phyloP scores from a whole-genome alignment of 2,888 invertebrate species.

The Peribatodes rhomboidaria region DNA sequence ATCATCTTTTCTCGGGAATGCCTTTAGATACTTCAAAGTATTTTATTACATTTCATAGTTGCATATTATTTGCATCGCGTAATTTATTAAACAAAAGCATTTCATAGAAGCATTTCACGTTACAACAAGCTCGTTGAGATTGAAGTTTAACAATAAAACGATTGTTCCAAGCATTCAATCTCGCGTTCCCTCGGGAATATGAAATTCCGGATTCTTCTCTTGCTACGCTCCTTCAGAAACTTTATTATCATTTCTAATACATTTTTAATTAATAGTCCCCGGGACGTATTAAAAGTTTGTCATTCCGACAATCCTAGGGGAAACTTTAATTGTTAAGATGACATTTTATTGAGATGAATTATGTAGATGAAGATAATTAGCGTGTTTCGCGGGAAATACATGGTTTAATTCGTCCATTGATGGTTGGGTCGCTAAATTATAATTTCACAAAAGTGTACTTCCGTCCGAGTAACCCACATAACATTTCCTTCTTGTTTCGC shows the following conservation, averaged over 20 bases:
- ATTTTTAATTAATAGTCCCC: constrained; percentile 68
- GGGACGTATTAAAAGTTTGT: constrained; percentile 65
- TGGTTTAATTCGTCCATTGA: constrained; percentile 12
- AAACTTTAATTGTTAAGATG: constrained; percentile 35
- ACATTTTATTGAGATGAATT: constrained; percentile 34
- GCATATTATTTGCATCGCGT: background rate
- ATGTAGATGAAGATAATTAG: constrained; percentile 20
- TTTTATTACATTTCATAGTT: too few relatives aligned
- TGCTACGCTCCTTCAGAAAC: constrained; percentile 52
- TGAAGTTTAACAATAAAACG: constrained; percentile 55
- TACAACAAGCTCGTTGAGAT: constrained; percentile 44
- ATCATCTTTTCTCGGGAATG: too few relatives aligned
- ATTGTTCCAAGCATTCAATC: constrained; percentile 55
- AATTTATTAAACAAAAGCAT: constrained; percentile 9
- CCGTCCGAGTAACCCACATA: constrained; percentile 23
- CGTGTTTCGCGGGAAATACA: background rate
- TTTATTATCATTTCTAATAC: constrained; percentile 67
- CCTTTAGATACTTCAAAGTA: too few relatives aligned
- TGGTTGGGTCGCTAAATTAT: constrained; percentile 16
- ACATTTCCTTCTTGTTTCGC: constrained; percentile 31
- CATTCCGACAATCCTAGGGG: constrained; percentile 54
- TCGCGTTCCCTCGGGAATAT: constrained; percentile 61
- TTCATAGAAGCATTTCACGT: constrained; percentile 11
- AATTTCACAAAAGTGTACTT: constrained; percentile 25
- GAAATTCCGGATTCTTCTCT: constrained; percentile 60